These are phyloP conservation scores for Erebia palarica DNA, from an alignment of 2,888 invertebrate genomes.

Conservation along the genomic window DNA sequence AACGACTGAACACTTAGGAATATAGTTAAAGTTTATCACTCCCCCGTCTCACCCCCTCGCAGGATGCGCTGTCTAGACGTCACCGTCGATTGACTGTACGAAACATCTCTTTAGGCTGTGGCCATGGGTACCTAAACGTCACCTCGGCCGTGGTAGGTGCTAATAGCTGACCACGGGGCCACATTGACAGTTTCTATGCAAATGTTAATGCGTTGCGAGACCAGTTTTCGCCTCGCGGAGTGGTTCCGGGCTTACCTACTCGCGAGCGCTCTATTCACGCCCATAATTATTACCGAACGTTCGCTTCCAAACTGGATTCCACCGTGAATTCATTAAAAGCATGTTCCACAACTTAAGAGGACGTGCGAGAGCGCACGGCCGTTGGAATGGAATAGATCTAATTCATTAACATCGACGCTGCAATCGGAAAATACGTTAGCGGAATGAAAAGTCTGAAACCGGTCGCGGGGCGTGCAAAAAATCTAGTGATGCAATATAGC, in stretches of 20 bases:
- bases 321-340: slow-evolving; percentile 50
- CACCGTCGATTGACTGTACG: too few species aligned
- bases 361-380: slow-evolving; percentile 29
- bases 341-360: slow-evolving; percentile 40
- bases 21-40: too few species aligned
- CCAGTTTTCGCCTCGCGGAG: slow-evolving; percentile 73
- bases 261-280: slow-evolving; percentile 68
- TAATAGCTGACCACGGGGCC: slow-evolving; percentile 72
- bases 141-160: slow-evolving; percentile 59
- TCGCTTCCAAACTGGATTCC: slow-evolving; percentile 64
- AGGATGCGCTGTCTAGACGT: too few species aligned
- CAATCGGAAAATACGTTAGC: slow-evolving; percentile 23
- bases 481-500: slow-evolving; percentile 72
- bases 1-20: too few species aligned
- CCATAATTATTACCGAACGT: slow-evolving; percentile 61
- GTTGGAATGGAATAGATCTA: slow-evolving; percentile 26
- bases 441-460: slow-evolving; percentile 44
- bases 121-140: slow-evolving; percentile 1
- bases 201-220: slow-evolving; percentile 77
- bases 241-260: slow-evolving; percentile 76
- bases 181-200: slow-evolving; percentile 81
- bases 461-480: slow-evolving; percentile 50
- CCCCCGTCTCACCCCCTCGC: too few species aligned
- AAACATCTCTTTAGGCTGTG: too few species aligned
- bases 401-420: slow-evolving; percentile 29